Percentiles rank a stretch among this genome's conserved stretches.
Evolutionary conservation across 2,888 invertebrate genomes (phyloP).

Genomic region (Drosophila diplacantha): DNA sequence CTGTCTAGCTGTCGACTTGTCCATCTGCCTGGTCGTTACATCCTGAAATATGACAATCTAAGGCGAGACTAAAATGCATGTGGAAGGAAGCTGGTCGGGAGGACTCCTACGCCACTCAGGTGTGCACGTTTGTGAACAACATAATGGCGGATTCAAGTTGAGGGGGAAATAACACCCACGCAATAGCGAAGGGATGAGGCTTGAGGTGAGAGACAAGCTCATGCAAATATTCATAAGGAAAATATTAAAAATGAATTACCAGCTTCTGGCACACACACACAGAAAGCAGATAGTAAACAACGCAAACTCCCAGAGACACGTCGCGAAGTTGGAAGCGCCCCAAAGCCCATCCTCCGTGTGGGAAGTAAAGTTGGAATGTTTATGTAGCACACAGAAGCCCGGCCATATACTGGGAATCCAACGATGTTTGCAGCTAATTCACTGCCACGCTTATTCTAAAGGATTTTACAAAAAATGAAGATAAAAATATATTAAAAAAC

Average conservation of each 20-base stretch:
- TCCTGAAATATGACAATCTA: constrained; percentile 64
- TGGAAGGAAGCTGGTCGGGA: constrained; percentile 15
- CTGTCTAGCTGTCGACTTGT: constrained; percentile 46
- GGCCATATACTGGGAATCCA: neutral
- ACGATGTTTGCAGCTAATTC: constrained; percentile 12
- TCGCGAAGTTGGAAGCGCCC: constrained; percentile 2
- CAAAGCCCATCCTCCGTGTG: neutral
- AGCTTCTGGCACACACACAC: constrained; percentile 6
- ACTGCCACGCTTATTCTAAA: constrained; percentile 1
- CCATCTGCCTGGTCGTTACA: constrained; percentile 59
- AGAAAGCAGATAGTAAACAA: constrained; percentile 4
- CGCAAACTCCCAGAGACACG: constrained; percentile 7
- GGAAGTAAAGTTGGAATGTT: constrained; percentile 3
- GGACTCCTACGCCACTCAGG: constrained; percentile 41
- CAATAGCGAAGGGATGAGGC: neutral
- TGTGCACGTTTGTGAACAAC: constrained; percentile 48
- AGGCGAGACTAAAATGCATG: constrained; percentile 7
- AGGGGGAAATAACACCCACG: constrained; percentile 51
- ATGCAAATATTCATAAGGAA: constrained; percentile 54
- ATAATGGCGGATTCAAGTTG: constrained; percentile 59
- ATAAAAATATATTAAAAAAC: neutral
- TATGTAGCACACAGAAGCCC: neutral
- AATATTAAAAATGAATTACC: constrained; percentile 63
- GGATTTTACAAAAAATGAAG: neutral
- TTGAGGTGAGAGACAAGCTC: constrained; percentile 36